Evolutionary conservation across 2,113 vertebrate genomes (phyloP).

Genomic region (Gopherus flavomarginatus): DNA sequence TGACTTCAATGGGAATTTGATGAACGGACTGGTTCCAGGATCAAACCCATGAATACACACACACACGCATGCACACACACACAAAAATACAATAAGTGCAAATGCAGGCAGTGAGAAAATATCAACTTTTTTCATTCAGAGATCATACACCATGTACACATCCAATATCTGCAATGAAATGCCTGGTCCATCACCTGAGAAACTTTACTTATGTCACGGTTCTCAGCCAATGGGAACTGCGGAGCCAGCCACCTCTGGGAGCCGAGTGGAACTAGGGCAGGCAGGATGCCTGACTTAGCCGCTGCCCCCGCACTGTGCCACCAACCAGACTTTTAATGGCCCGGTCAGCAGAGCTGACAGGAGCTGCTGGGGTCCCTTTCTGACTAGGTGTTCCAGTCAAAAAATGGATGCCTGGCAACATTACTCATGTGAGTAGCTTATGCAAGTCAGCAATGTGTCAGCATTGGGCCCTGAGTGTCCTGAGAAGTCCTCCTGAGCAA

Average conservation of each 20-base stretch:
- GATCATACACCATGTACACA: neutral
- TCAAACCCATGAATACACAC: accelerated
- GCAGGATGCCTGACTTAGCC: no score
- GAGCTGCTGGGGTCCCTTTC: no score
- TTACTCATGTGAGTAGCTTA: neutral
- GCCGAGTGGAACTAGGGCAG: no score
- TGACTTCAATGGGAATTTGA: neutral
- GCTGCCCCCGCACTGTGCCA: no score
- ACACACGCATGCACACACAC: no score
- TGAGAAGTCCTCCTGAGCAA: neutral
- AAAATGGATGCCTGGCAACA: neutral
- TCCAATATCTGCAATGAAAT: neutral
- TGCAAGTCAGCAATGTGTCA: neutral
- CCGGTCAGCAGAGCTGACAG: no score
- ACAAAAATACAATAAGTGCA: neutral
- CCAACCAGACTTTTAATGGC: no score
- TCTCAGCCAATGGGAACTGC: no score
- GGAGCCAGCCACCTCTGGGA: no score
- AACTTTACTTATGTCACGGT: neutral
- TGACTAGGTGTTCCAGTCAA: no score
- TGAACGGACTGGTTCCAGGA: neutral
- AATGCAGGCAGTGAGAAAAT: neutral
- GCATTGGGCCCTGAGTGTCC: neutral
- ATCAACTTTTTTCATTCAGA: neutral
- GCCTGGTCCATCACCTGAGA: neutral